Evolutionary conservation across 2,888 invertebrate genomes (phyloP), one percentile per base, ranked within the genome.

Genomic region (Belgica antarctica): DNA sequence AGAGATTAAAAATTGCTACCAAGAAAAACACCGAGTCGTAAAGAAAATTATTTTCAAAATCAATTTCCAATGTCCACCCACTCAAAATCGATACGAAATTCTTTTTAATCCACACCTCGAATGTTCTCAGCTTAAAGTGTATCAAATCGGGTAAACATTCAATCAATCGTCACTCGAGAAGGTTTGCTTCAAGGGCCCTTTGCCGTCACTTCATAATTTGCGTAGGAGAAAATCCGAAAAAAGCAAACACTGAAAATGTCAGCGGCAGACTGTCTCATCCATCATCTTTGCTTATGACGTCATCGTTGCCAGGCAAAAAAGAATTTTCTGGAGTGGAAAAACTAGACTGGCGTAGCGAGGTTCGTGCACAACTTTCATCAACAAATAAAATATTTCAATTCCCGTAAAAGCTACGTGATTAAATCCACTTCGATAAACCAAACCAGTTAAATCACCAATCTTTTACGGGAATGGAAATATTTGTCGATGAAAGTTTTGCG

Each of bases 231-330:
- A 27, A 15, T 34, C 10, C 24, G 7, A 63, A 36, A 63, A 34
- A 63, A 46, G 63, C 63, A 63, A 63, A 63, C 25, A 41, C 41
- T 15, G 10, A n/a, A n/a, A 41, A 41, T n/a, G 52, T 66, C 65
- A 41, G 17, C 65, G 19, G 4, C 65, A 66, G 65, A 28, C 7
- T 28, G 25, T 12, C 24, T 27, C 47, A 66, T 66, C 46, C 46
- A 66, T 66, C 65, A 66, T 66, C 36, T n/a, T 28, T 34, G 15
- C 46, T 47, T 41, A 41, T 63, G 63, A 41, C 41, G n/a, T 24
- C 24, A 36, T 24, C 41, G 63, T 34, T 34, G 36, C 31, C 12
- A 62, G 25, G n/a, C n/a, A n/a, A n/a, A n/a, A n/a, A n/a, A n/a
- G n/a, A n/a, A n/a, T n/a, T n/a, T 15, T 5, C 41, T 5, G 41